phyloP scores from a whole-genome alignment of 2,797 vertebrate genomes.

The Siniperca obscura region DNA sequence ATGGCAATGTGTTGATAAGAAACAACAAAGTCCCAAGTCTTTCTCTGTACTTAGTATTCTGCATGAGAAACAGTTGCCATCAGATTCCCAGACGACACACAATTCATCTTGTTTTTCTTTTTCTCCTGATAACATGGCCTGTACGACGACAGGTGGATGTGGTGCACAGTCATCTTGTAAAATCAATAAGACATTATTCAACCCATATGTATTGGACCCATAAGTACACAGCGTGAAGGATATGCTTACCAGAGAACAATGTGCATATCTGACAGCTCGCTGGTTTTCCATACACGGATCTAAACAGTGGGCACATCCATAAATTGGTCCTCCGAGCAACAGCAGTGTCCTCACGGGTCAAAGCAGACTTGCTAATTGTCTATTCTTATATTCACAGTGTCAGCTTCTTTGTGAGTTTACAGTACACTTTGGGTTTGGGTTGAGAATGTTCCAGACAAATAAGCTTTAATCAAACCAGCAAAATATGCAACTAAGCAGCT shows the following conservation, averaged over 20 bases:
- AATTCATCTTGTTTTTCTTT: conserved; percentile 30
- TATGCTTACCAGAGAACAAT: neutral
- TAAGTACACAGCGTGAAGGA: neutral
- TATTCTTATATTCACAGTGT: conserved; percentile 46
- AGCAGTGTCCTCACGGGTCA: conserved; percentile 32
- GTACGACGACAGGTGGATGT: conserved; percentile 18
- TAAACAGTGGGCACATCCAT: conserved; percentile 19
- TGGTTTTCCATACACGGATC: conserved; percentile 10
- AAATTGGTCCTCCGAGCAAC: conserved; percentile 20
- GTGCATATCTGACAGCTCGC: conserved; percentile 16
- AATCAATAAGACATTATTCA: conserved; percentile 71
- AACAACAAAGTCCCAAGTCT: conserved; percentile 14
- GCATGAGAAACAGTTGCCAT: conserved; percentile 17
- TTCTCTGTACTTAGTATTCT: conserved; percentile 20
- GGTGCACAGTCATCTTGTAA: conserved; percentile 36
- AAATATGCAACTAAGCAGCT: conserved; percentile 27
- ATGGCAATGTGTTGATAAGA: neutral
- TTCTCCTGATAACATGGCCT: conserved; percentile 2
- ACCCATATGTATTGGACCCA: conserved; percentile 25
- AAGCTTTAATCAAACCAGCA: conserved; percentile 25
- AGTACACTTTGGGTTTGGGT: conserved; percentile 10
- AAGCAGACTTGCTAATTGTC: conserved; percentile 29
- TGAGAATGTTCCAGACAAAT: conserved; percentile 33
- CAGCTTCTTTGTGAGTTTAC: conserved; percentile 27
- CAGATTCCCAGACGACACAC: conserved; percentile 21